These are phyloP conservation scores for Ageneiosus marmoratus DNA, from an alignment of 2,113 vertebrate genomes.

Conservation along the genomic window DNA sequence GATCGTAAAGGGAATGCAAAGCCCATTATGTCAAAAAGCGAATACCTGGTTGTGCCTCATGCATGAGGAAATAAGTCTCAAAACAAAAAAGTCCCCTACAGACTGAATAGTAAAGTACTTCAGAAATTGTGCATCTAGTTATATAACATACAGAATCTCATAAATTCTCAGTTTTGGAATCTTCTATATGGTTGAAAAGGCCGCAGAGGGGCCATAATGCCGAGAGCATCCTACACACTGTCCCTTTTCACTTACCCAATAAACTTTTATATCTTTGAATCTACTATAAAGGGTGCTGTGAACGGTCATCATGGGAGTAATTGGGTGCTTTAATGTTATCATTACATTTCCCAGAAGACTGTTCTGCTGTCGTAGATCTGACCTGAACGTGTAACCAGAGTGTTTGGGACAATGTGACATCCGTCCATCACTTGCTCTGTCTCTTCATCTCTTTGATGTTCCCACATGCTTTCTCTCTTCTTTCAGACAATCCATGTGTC, in stretches of 20 bases:
- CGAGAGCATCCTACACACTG: constrained; percentile 81
- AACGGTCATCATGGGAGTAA: constrained; percentile 94
- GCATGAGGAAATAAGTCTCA: constrained; percentile 13
- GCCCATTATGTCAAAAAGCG: constrained; percentile 10
- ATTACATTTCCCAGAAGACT: constrained; percentile 91
- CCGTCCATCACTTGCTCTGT: not conserved
- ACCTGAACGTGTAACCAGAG: constrained; percentile 85
- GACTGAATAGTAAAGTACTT: constrained; percentile 20
- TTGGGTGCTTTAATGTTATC: constrained; percentile 93
- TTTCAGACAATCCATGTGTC: not conserved
- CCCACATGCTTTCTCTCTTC: not conserved
- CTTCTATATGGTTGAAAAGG: constrained; percentile 99
- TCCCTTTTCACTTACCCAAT: constrained; percentile 92
- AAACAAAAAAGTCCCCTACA: not conserved
- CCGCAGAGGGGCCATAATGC: constrained; percentile 93
- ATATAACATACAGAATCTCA: constrained; percentile 77
- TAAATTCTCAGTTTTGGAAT: constrained; percentile 97
- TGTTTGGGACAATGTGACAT: constrained; percentile 67
- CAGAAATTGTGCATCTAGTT: constrained; percentile 5
- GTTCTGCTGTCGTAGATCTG: constrained; percentile 85
- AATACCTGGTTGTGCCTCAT: constrained; percentile 1
- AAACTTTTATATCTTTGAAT: constrained; percentile 99
- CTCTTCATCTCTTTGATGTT: not conserved
- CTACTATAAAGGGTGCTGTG: constrained; percentile 94
- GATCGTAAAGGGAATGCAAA: constrained; percentile 16